Conservation (phyloP, 1,140 invertebrate genomes). For the Rhopalosiphum padi region DNA sequence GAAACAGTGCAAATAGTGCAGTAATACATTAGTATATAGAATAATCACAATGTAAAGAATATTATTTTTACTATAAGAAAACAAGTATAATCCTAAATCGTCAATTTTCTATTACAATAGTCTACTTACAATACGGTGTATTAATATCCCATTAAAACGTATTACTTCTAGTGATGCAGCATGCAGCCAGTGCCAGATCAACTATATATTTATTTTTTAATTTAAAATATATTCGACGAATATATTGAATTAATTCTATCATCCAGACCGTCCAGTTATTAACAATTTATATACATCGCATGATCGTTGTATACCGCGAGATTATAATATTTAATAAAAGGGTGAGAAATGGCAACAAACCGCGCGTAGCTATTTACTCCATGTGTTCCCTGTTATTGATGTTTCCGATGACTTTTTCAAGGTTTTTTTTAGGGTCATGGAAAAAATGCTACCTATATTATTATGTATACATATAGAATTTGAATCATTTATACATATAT, state of each 20-base stretch:
- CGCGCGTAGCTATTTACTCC: not conserved
- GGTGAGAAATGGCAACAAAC: constrained; percentile 4
- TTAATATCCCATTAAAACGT: not conserved
- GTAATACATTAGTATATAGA: not conserved
- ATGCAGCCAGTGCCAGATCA: not conserved
- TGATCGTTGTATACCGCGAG: not conserved
- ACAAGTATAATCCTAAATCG: not conserved
- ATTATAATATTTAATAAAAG: not conserved
- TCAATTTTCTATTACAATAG: not conserved
- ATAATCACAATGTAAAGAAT: not conserved
- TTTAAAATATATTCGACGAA: not conserved
- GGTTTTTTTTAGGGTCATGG: constrained; percentile 17
- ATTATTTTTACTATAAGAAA: not conserved
- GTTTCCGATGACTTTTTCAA: constrained; percentile 20
- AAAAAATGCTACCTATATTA: not conserved
- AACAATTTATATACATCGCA: not conserved
- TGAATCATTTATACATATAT: not conserved
- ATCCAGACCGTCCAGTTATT: not conserved
- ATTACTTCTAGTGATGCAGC: not conserved
- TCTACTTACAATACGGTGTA: not conserved
- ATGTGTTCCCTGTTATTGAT: not conserved
- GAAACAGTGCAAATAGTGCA: no score
- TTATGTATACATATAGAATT: not conserved
- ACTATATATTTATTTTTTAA: not conserved
- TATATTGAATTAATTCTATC: not conserved